Evolutionary conservation across 2,113 vertebrate species (phyloP).

Genomic region (Plecotus auritus): DNA sequence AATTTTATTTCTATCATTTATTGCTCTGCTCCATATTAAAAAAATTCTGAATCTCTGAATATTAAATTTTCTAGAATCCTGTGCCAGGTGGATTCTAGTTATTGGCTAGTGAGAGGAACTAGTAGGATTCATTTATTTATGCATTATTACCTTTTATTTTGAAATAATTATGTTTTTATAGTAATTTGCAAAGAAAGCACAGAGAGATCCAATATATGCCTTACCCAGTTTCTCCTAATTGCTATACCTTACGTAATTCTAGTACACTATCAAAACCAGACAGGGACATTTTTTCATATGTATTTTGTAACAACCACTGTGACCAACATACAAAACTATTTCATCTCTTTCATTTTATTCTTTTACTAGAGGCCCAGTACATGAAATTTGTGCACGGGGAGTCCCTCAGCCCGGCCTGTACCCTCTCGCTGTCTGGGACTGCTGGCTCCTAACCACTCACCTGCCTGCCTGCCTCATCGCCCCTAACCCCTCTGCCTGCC

Average conservation of each 20-base stretch:
- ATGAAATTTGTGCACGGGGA: too few species aligned
- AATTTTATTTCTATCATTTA: not conserved
- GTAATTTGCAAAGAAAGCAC: not conserved
- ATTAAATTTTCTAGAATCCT: not conserved
- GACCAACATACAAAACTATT: not conserved
- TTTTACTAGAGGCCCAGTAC: too few species aligned
- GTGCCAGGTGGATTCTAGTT: not conserved
- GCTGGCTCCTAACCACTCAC: too few species aligned
- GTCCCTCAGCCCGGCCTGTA: too few species aligned
- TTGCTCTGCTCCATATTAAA: not conserved
- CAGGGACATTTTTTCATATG: not conserved
- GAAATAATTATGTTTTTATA: not conserved
- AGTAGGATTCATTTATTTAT: not conserved
- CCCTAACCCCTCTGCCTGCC: too few species aligned
- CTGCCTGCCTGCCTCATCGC: too few species aligned
- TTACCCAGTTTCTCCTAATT: not conserved
- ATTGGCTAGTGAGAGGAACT: not conserved
- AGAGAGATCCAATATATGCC: fast-evolving
- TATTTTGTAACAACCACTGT: not conserved
- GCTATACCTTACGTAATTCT: not conserved
- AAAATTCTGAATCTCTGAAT: not conserved
- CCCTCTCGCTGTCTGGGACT: too few species aligned
- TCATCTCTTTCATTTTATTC: not conserved
- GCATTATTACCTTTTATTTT: not conserved
- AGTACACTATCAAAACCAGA: not conserved